Conservation (phyloP, 1,140 invertebrate species). For the Bombus cullumanus region DNA sequence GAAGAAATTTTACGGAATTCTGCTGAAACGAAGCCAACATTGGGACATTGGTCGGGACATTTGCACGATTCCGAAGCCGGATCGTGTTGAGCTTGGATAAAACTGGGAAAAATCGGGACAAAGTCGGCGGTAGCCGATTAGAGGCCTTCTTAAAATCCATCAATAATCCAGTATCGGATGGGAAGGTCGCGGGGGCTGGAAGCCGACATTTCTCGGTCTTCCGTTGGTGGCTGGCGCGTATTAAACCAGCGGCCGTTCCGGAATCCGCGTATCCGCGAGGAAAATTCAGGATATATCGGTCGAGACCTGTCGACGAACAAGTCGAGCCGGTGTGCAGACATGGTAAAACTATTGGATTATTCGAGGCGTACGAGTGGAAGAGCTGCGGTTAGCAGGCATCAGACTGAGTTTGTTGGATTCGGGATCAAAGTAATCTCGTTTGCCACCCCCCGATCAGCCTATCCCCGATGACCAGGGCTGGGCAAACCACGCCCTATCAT, state of each 20-base stretch:
- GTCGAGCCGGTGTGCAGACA: conserved; percentile 35
- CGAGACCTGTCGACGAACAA: background rate
- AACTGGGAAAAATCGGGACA: background rate
- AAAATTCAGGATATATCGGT: conserved; percentile 46
- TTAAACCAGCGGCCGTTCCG: conserved; percentile 57
- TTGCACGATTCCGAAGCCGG: conserved; percentile 36
- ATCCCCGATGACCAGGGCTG: conserved; percentile 76
- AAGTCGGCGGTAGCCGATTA: conserved; percentile 6
- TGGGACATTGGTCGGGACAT: background rate
- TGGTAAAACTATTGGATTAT: conserved; percentile 80
- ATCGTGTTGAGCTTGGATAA: background rate
- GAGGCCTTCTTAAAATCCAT: conserved; percentile 23
- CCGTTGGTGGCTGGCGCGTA: conserved; percentile 34
- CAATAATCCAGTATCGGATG: background rate
- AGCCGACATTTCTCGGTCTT: conserved; percentile 77
- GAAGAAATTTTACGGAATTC: background rate
- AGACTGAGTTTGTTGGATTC: conserved; percentile 81
- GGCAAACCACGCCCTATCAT: conserved; percentile 79
- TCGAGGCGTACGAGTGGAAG: conserved; percentile 67
- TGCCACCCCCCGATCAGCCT: conserved; percentile 78
- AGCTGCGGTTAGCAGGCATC: conserved; percentile 80
- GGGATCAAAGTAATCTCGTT: conserved; percentile 83
- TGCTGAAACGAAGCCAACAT: background rate
- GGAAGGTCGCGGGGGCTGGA: conserved; percentile 39
- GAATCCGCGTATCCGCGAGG: conserved; percentile 44